These are phyloP conservation scores for Diplolepis rosae DNA, from an alignment of 2,888 invertebrate genomes.

Conservation along the genomic window DNA sequence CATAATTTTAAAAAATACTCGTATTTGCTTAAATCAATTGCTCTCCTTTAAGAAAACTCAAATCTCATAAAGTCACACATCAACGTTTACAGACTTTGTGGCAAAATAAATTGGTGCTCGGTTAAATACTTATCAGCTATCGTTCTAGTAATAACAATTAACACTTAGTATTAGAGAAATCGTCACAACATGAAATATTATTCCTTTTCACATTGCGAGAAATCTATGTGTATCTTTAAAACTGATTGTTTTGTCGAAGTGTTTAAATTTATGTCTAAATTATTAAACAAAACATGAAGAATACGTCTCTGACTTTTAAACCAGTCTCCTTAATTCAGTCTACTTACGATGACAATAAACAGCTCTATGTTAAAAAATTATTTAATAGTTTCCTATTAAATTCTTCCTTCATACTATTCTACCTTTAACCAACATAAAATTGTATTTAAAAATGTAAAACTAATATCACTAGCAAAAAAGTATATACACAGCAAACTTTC, in stretches of 20 bases:
- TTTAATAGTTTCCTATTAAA: background rate
- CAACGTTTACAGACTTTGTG: no score
- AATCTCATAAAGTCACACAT: no score
- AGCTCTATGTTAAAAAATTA: background rate
- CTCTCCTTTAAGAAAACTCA: no score
- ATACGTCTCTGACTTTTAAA: background rate
- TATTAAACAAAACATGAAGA: background rate
- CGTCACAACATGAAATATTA: background rate
- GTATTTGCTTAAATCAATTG: no score
- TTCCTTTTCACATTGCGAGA: background rate
- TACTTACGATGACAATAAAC: slow-evolving; percentile 2
- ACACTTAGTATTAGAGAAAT: background rate
- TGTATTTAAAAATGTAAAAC: background rate
- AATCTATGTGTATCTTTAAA: no score
- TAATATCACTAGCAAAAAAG: background rate
- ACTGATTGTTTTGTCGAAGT: background rate
- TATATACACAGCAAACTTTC: no score
- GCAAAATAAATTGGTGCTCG: no score
- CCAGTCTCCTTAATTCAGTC: background rate
- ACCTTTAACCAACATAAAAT: background rate
- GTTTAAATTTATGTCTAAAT: background rate
- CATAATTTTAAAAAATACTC: no score
- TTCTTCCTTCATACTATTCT: background rate
- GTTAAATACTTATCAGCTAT: no score
- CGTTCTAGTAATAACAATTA: background rate